Percentiles rank a stretch among this genome's conserved stretches.
These are phyloP conservation scores for Blastobasis adustella DNA, from an alignment of 2,888 invertebrate genomes.

Conservation along the genomic window DNA sequence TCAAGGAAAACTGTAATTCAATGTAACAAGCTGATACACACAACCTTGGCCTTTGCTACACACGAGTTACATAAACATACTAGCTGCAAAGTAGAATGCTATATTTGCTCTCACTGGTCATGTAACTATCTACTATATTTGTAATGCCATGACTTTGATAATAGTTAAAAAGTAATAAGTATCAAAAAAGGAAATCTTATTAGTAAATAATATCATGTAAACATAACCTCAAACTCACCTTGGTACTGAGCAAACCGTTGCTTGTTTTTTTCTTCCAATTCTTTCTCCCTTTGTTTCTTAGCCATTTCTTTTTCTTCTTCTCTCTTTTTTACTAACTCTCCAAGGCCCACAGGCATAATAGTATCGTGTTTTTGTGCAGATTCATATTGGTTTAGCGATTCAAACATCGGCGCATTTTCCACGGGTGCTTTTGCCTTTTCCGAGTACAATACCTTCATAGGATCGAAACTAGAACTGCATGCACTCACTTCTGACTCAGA, in stretches of 20 bases:
- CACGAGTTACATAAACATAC: too few species aligned
- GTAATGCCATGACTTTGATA: too few species aligned
- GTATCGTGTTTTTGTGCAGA: conserved; percentile 26
- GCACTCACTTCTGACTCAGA: conserved; percentile 60
- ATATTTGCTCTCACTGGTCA: too few species aligned
- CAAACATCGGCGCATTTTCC: conserved; percentile 76
- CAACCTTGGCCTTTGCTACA: too few species aligned
- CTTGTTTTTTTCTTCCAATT: conserved; percentile 49
- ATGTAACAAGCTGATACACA: too few species aligned
- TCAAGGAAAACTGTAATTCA: too few species aligned
- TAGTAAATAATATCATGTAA: conserved; percentile 10
- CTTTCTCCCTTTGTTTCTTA: conserved; percentile 29
- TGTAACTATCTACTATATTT: too few species aligned
- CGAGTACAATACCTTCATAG: conserved; percentile 80
- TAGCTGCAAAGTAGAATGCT: too few species aligned
- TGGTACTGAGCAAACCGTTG: conserved; percentile 54
- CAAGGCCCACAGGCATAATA: conserved; percentile 41
- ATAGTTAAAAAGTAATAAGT: too few species aligned
- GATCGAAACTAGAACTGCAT: conserved; percentile 76
- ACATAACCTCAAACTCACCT: conserved; percentile 61
- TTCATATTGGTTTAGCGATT: conserved; percentile 80
- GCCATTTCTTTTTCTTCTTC: conserved; percentile 45
- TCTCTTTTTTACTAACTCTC: conserved; percentile 37
- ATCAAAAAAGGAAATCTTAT: too few species aligned
- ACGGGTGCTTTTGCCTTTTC: conserved; percentile 69